Conservation (phyloP, 2,888 invertebrate genomes). For the Pseudoips prasinana region DNA sequence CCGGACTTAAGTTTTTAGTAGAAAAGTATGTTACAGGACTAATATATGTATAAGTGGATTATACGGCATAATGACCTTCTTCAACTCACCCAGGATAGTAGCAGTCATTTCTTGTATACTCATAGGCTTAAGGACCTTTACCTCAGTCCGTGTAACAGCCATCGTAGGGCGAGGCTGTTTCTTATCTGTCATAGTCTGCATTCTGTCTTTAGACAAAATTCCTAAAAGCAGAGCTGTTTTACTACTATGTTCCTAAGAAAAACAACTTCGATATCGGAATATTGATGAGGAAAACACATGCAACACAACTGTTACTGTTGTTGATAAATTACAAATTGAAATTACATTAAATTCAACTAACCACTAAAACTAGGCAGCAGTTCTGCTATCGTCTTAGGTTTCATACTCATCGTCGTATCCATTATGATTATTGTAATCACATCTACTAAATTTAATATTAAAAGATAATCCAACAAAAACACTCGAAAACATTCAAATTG, state of each 20-base stretch:
- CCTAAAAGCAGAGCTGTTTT: too few species aligned
- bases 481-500: conserved; percentile 26
- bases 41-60: too few species aligned
- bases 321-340: background rate
- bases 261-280: too few species aligned
- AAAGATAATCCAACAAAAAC: conserved; percentile 20
- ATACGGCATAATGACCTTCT: too few species aligned
- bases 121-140: conserved; percentile 51
- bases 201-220: conserved; percentile 49
- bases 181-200: conserved; percentile 45
- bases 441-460: conserved; percentile 5
- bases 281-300: too few species aligned
- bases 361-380: conserved; percentile 56
- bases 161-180: conserved; percentile 49
- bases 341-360: too few species aligned
- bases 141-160: conserved; percentile 43
- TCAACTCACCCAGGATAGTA: conserved; percentile 46
- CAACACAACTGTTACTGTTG: background rate
- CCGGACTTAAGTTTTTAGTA: too few species aligned
- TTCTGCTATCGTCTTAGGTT: conserved; percentile 61
- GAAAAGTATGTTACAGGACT: too few species aligned
- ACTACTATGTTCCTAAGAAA: too few species aligned
- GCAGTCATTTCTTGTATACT: conserved; percentile 62
- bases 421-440: conserved; percentile 29
- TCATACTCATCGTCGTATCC: conserved; percentile 44